Evolutionary conservation across 1,140 invertebrate species (phyloP).

Genomic region (Reticulitermes speratus): DNA sequence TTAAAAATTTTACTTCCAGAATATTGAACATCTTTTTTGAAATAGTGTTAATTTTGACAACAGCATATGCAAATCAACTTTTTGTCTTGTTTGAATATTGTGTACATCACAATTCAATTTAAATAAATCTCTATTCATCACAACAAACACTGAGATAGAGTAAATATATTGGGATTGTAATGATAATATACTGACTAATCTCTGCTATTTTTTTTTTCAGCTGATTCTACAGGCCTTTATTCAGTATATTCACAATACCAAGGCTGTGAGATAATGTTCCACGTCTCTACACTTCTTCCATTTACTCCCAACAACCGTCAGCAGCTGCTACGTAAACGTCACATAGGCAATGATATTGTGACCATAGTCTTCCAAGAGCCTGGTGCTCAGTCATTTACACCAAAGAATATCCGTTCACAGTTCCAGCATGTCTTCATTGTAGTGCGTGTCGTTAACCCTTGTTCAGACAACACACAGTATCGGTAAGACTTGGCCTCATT

Average conservation of each 20-base stretch:
- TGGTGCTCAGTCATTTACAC: conserved; percentile 88
- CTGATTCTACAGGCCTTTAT: conserved; percentile 84
- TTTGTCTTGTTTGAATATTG: too few species aligned
- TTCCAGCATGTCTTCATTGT: conserved; percentile 99
- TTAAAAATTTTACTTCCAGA: too few species aligned
- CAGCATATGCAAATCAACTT: too few species aligned
- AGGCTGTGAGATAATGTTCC: conserved; percentile 90
- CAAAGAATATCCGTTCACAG: conserved; percentile 89
- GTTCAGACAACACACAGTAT: conserved; percentile 86
- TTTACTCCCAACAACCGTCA: conserved; percentile 91
- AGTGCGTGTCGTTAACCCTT: conserved; percentile 85
- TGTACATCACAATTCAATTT: too few species aligned
- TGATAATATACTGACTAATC: not conserved
- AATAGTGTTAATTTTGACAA: too few species aligned
- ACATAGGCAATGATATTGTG: conserved; percentile 95
- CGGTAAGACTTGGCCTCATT: conserved; percentile 47
- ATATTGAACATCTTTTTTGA: too few species aligned
- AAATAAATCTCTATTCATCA: too few species aligned
- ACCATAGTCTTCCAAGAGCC: conserved; percentile 97
- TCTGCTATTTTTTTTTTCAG: conserved; percentile 44
- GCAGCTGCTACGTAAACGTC: conserved; percentile 82
- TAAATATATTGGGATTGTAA: too few species aligned
- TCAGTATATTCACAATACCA: conserved; percentile 83
- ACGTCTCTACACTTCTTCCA: conserved; percentile 90
- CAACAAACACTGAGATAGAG: too few species aligned